Base-by-base conservation (phyloP, 2,113 vertebrate species). In the Brachyistius frenatus region DNA sequence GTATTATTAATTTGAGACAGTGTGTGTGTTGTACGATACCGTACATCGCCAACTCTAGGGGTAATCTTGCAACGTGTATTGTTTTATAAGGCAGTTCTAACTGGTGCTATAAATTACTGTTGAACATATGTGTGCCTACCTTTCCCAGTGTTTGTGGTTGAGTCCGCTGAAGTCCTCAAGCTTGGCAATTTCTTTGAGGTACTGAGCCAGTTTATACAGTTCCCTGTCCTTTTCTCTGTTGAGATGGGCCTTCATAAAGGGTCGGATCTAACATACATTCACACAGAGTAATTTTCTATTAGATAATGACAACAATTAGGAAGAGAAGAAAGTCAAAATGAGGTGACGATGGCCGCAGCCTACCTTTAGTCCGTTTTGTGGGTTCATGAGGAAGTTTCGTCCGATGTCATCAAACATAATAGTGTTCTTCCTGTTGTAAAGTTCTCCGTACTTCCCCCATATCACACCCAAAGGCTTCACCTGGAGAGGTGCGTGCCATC, bases 391-490 rank as follows among this genome's bases (percentile, higher is more conserved):
- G 92, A 99, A 99, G 93, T 99, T 99, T 80, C 98, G 93, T 74
- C 98, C 98, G 8, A 99, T 99, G 89, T 99, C 98, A 77, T 99
- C 98, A 93, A 99, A 98, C 98, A 99, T 99, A 71, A 99, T 99
- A 32, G 98, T 99, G 92, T 99, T 99, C 91, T 96, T 98, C 92
- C 96, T 96, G 93, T 92, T 98, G 94, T 99, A 99, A 90, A 97
- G 97, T 32, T 98, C 96, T 3, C 95, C 94, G 83, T 98, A 99
- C 91, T 99, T 99, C 63, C 97, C 98, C 98, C 98, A 99, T 80
- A 99, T 98, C 62, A 99, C 98, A 64, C 98, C 98, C 67, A 99
- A 94, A 41, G 98, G 98, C 83, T 99, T 99, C 66, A 99, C 98
- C 98, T 99, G 90, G 44, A 88, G 83, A 92, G 14, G 11, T 13